Evolutionary conservation across 2,888 invertebrate species (phyloP).

Genomic region (Neoascia interrupta): DNA sequence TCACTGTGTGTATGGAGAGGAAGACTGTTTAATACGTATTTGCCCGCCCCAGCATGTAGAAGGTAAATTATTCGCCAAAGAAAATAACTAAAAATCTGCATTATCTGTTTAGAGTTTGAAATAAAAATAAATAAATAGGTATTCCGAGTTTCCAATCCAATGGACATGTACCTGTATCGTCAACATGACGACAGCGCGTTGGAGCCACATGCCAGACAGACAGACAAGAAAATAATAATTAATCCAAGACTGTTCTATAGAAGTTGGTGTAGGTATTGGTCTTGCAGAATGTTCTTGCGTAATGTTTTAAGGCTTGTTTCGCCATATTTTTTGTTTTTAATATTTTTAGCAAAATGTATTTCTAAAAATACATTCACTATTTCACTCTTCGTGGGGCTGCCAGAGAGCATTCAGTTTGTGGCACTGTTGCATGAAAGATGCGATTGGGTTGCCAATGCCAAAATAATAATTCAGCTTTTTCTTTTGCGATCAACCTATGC

Average conservation of each 20-base stretch:
- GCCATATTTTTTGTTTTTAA: not conserved
- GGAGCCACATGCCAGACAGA: constrained; percentile 12
- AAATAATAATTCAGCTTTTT: too few relatives aligned
- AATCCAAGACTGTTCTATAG: constrained; percentile 10
- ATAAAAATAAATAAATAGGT: too few relatives aligned
- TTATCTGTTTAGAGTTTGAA: not conserved
- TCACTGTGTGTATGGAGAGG: not conserved
- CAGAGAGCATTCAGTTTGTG: not conserved
- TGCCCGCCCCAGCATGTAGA: too few relatives aligned
- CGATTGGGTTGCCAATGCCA: not conserved
- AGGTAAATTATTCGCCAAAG: not conserved
- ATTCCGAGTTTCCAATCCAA: too few relatives aligned
- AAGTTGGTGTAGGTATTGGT: too few relatives aligned
- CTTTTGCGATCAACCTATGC: too few relatives aligned
- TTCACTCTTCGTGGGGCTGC: not conserved
- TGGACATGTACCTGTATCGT: not conserved
- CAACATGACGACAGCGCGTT: not conserved
- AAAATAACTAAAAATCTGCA: constrained; percentile 1
- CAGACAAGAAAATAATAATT: constrained; percentile 29
- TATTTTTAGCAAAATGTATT: constrained; percentile 32
- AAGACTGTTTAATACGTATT: too few relatives aligned
- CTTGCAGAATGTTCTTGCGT: too few relatives aligned
- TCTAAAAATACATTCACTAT: constrained; percentile 24
- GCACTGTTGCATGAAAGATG: not conserved
- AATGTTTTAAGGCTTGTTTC: constrained; percentile 13